Base-by-base conservation (phyloP, 92 coral and sea anemone species). In the Epizoanthus rinbou region DNA sequence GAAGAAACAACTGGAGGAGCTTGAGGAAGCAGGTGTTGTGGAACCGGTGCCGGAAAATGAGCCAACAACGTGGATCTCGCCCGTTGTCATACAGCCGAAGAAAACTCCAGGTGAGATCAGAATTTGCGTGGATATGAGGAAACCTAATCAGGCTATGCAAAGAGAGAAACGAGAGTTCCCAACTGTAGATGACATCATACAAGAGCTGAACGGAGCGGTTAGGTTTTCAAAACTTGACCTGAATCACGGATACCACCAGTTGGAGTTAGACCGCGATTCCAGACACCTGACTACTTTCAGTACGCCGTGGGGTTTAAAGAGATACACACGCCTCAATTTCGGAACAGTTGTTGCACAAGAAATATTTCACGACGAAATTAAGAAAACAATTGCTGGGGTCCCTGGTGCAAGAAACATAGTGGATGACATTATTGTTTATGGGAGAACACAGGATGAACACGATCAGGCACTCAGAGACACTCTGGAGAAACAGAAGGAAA, bases 321-420 rank as follows among this genome's bases (percentile, higher is more conserved):
- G n/a, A n/a, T n/a, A n/a, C n/a, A n/a, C n/a, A n/a, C n/a, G n/a
- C n/a, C n/a, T n/a, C n/a, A n/a, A n/a, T n/a, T n/a, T n/a, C n/a
- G n/a, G n/a, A n/a, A n/a, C n/a, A n/a, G n/a, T n/a, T n/a, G n/a
- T n/a, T n/a, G n/a, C n/a, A n/a, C n/a, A n/a, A n/a, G n/a, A n/a
- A n/a, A n/a, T n/a, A n/a, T 81, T 65, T 52, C 76, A 66, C 13
- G 75, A 81, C 45, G 19, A 16, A 5, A 81, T 81, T 76, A 58
- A 65, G 63, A 43, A 74, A 18, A 17, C 65, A 37, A 64, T 67
- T 4, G 85, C 45, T 41, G 85, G 25, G 41, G 57, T 81, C 23
- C 13, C 58, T 21, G 74, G 85, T 45, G 85, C 85, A 65, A 41
- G 15, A 74, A n/a, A n/a, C n/a, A n/a, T n/a, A n/a, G n/a, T n/a